Percentiles rank a stretch among this genome's conserved stretches.
phyloP scores from a whole-genome alignment of 2,113 vertebrate genomes.

The Ardeotis arabs region DNA sequence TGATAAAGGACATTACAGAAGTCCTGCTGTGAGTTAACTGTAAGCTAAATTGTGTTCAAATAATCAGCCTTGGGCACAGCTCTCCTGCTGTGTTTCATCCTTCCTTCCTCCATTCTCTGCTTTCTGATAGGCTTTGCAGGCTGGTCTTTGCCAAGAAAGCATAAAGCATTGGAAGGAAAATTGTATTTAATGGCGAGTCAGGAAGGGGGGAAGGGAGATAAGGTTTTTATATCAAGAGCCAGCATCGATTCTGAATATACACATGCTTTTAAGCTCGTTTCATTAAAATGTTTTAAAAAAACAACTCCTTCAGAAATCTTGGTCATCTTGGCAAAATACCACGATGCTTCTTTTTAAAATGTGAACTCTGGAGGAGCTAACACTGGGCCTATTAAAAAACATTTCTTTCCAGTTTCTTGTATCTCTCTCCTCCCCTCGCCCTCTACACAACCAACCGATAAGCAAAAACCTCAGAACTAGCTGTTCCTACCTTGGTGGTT shows the following conservation, averaged over 20 bases:
- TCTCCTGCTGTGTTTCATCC: slow-evolving; percentile 22
- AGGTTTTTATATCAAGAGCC: not conserved
- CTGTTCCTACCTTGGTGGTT: not conserved
- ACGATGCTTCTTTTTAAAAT: not conserved
- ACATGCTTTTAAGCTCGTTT: not conserved
- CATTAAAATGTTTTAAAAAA: not conserved
- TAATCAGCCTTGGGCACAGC: not conserved
- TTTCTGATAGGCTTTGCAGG: slow-evolving; percentile 32
- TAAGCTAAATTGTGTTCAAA: slow-evolving; percentile 50
- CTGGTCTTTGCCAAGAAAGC: slow-evolving; percentile 32
- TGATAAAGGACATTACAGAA: slow-evolving; percentile 42
- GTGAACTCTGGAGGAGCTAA: not conserved
- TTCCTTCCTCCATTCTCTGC: not conserved
- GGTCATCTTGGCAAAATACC: not conserved
- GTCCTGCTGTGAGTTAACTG: slow-evolving; percentile 44
- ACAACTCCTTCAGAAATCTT: not conserved
- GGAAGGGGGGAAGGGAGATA: not conserved
- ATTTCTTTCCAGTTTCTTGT: too few species aligned
- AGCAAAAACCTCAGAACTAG: not conserved
- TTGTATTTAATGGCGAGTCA: not conserved
- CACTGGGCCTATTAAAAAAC: fast-evolving
- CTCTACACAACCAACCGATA: not conserved
- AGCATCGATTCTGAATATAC: not conserved
- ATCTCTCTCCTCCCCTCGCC: not conserved
- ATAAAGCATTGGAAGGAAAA: slow-evolving; percentile 16